A percentile compares a stretch with the other conserved stretches of the same genome.
Evolutionary conservation across 2,797 vertebrate species (phyloP).

Genomic region (Phrynocephalus forsythii): DNA sequence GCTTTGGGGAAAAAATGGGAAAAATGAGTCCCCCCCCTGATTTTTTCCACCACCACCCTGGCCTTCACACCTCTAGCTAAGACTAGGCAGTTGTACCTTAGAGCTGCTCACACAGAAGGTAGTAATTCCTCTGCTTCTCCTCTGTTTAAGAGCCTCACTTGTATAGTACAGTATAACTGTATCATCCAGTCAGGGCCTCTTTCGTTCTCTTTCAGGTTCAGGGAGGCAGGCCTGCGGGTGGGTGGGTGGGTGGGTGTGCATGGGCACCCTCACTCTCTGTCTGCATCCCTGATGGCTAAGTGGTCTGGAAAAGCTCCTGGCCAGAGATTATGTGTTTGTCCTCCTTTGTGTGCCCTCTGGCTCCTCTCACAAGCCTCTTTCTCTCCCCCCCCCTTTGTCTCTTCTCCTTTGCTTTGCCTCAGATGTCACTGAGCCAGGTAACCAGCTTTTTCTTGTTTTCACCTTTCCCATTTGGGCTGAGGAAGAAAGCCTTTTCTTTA

Average conservation of each 20-base stretch:
- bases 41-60: no score
- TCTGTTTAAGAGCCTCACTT: not conserved
- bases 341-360: not conserved
- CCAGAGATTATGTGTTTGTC: not conserved
- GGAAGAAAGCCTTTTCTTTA: not conserved
- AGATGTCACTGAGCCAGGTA: slow-evolving; percentile 85
- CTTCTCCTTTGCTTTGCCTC: slow-evolving; percentile 71
- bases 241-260: not conserved
- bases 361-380: slow-evolving; percentile 61
- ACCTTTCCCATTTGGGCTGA: not conserved
- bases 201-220: not conserved
- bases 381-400: slow-evolving; percentile 56
- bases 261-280: no score
- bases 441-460: slow-evolving; percentile 44
- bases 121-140: not conserved
- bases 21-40: no score
- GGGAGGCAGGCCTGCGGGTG: not conserved
- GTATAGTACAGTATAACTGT: not conserved
- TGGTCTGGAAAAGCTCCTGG: not conserved
- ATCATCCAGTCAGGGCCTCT: not conserved
- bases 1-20: no score
- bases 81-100: not conserved
- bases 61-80: not conserved
- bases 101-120: not conserved
- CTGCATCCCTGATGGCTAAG: not conserved